Conservation (phyloP, 1,140 invertebrate genomes). For the Pseudomyrmex cubaensis region DNA sequence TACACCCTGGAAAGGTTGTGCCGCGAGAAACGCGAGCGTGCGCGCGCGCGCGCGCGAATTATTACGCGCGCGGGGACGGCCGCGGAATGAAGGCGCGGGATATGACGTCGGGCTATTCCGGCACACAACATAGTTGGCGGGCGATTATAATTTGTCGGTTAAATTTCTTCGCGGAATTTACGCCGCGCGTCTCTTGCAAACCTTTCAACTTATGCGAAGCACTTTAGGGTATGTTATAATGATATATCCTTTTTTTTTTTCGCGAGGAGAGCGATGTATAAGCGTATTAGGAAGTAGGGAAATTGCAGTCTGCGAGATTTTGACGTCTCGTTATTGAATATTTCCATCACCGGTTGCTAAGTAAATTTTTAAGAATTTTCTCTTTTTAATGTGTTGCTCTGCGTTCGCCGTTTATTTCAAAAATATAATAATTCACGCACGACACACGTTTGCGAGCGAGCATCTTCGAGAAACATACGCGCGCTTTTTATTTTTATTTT, state of each 20-base stretch:
- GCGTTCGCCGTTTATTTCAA: background rate
- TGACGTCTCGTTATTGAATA: background rate
- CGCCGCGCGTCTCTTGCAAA: slow-evolving; percentile 40
- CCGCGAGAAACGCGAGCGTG: slow-evolving; percentile 3
- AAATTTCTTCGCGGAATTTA: slow-evolving; percentile 18
- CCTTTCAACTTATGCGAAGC: slow-evolving; percentile 18
- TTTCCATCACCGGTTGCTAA: background rate
- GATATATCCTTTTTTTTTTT: background rate
- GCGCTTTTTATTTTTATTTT: slow-evolving; percentile 40
- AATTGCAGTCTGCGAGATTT: background rate
- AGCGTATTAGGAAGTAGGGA: background rate
- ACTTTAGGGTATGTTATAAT: slow-evolving; percentile 34
- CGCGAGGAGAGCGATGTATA: background rate
- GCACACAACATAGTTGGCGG: slow-evolving; percentile 60
- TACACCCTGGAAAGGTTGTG: background rate
- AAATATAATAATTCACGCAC: background rate
- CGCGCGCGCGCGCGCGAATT: slow-evolving; percentile 29
- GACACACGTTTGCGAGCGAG: no score
- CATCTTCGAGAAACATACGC: background rate
- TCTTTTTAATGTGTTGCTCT: background rate
- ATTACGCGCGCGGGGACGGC: slow-evolving; percentile 37
- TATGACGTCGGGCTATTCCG: slow-evolving; percentile 54
- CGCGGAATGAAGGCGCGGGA: slow-evolving; percentile 67
- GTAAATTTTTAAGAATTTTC: no score
- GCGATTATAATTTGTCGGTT: slow-evolving; percentile 63